A percentile compares a stretch with the other conserved stretches of the same genome.
phyloP scores from a whole-genome alignment of 2,888 invertebrate species.

The Pyrocoelia pectoralis region DNA sequence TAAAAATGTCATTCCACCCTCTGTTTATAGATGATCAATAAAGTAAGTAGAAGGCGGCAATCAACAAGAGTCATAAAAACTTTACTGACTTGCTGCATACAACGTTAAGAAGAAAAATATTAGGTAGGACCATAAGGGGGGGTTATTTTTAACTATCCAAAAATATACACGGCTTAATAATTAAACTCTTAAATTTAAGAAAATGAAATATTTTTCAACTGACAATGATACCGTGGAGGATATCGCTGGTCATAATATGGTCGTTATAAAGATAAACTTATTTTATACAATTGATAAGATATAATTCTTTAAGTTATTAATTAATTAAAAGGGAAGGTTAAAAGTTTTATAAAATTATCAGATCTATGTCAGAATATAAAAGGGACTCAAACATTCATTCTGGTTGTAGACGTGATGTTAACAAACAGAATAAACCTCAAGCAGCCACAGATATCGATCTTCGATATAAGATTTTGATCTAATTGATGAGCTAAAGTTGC shows the following conservation, averaged over 20 bases:
- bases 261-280: conserved; percentile 5
- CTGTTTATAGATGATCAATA: conserved; percentile 33
- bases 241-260: neutral
- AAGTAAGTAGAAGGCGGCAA: conserved; percentile 12
- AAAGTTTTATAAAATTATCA: conserved; percentile 26
- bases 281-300: conserved; percentile 19
- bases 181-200: conserved; percentile 31
- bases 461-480: conserved; percentile 54
- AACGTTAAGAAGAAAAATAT: conserved; percentile 39
- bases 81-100: conserved; percentile 18
- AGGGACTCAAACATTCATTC: conserved; percentile 27
- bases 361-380: conserved; percentile 18
- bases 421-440: conserved; percentile 38
- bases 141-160: conserved; percentile 38
- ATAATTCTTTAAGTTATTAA: conserved; percentile 9
- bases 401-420: conserved; percentile 38
- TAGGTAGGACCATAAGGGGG: conserved; percentile 38
- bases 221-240: conserved; percentile 3
- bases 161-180: conserved; percentile 32
- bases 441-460: conserved; percentile 51
- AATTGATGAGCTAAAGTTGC: conserved; percentile 50
- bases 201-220: conserved; percentile 10
- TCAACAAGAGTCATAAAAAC: conserved; percentile 7
- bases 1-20: conserved; percentile 41
- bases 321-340: conserved; percentile 21